phyloP scores from a whole-genome alignment of 92 coral and sea anemone species.

The Porites lobata region DNA sequence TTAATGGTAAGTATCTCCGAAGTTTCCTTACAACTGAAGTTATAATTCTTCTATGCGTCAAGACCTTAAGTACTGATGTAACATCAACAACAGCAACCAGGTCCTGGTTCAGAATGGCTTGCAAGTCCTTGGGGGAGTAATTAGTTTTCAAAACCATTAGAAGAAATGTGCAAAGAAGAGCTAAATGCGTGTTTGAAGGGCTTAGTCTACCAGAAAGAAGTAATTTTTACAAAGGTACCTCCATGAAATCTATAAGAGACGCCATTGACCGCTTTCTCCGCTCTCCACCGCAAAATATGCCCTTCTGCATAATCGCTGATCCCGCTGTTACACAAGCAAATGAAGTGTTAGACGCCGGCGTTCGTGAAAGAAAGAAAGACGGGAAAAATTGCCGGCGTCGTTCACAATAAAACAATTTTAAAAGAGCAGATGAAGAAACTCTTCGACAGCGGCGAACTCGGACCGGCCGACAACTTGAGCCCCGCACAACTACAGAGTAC shows the following conservation, averaged over 20 bases:
- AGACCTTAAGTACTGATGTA: too few relatives aligned
- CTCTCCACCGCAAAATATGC: constrained; percentile 22
- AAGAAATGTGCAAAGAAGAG: not conserved
- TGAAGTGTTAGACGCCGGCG: constrained; percentile 13
- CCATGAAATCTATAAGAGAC: constrained; percentile 6
- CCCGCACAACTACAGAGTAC: not conserved
- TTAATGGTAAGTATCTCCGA: too few relatives aligned
- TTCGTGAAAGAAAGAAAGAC: constrained; percentile 3
- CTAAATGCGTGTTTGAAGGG: not conserved
- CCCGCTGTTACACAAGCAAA: constrained; percentile 32
- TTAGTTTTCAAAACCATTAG: constrained; percentile 7
- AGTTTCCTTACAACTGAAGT: too few relatives aligned
- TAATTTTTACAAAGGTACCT: not conserved
- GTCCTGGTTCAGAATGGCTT: too few relatives aligned
- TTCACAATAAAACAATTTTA: constrained; percentile 40
- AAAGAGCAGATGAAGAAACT: constrained; percentile 29
- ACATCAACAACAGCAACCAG: too few relatives aligned
- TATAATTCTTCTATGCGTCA: too few relatives aligned
- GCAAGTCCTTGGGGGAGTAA: not conserved
- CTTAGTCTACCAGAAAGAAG: not conserved
- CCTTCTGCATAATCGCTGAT: constrained; percentile 5
- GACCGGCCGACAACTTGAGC: not conserved
- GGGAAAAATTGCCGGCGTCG: constrained; percentile 30
- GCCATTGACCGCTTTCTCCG: not conserved
- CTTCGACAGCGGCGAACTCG: constrained; percentile 27